Evolutionary conservation across 1,140 invertebrate genomes (phyloP).

Genomic region (Eriosoma lanigerum): DNA sequence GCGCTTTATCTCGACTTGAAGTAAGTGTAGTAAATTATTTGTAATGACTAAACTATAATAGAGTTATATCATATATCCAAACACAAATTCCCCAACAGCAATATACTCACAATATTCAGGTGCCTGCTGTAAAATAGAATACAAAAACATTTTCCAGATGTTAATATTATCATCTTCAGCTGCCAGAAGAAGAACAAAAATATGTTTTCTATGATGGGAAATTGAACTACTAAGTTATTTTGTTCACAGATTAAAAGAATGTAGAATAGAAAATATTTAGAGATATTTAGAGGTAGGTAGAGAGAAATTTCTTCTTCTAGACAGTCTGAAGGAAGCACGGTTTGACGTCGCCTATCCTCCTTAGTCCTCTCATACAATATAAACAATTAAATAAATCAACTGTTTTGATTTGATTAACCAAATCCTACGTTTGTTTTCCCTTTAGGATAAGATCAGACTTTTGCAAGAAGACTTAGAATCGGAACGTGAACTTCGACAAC

Average conservation of each 20-base stretch:
- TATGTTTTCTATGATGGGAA: background rate
- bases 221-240: slow-evolving; percentile 7
- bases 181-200: slow-evolving; percentile 40
- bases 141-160: slow-evolving; percentile 38
- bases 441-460: slow-evolving; percentile 96
- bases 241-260: slow-evolving; percentile 10
- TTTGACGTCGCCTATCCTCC: slow-evolving; percentile 31
- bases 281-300: slow-evolving; percentile 10
- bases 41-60: background rate
- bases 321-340: slow-evolving; percentile 41
- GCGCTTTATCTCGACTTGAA: slow-evolving; percentile 88
- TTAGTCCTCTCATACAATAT: slow-evolving; percentile 11
- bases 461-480: slow-evolving; percentile 95
- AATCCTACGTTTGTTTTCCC: slow-evolving; percentile 57
- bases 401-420: slow-evolving; percentile 50
- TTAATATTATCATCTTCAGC: slow-evolving; percentile 15
- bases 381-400: slow-evolving; percentile 35
- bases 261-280: background rate
- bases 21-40: slow-evolving; percentile 63
- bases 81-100: background rate
- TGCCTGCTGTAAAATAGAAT: slow-evolving; percentile 36
- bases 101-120: background rate
- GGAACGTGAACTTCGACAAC: slow-evolving; percentile 93
- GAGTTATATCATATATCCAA: background rate
- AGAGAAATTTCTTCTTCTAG: slow-evolving; percentile 42